phyloP scores from a whole-genome alignment of 2,888 invertebrate genomes.

The Entomobrya multifasciata region DNA sequence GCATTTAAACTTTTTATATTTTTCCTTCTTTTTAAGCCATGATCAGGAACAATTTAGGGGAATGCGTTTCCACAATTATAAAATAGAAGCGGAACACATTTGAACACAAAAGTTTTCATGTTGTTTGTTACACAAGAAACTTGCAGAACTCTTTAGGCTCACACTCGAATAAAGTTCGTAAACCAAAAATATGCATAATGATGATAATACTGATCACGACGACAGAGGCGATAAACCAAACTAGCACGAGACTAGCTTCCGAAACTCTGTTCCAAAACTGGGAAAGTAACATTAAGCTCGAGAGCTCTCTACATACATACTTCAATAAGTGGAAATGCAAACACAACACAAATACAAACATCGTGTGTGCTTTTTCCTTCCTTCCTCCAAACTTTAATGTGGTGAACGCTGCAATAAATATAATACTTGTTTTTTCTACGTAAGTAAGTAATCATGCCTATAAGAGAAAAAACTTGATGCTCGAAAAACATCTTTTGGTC shows the following conservation, averaged over 20 bases:
- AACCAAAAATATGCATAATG: conserved; percentile 33
- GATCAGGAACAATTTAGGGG: background rate
- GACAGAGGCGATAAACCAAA: conserved; percentile 14
- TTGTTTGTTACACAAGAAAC: background rate
- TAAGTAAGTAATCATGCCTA: background rate
- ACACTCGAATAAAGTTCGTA: conserved; percentile 23
- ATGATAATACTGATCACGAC: background rate
- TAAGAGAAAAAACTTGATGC: background rate
- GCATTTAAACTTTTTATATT: too few relatives aligned
- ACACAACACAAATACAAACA: conserved; percentile 33
- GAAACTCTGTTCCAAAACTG: conserved; percentile 49
- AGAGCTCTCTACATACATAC: background rate
- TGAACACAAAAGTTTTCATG: background rate
- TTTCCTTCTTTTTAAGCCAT: too few relatives aligned
- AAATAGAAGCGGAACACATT: background rate
- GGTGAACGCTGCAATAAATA: background rate
- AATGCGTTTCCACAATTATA: background rate
- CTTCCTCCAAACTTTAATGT: background rate
- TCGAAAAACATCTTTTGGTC: conserved; percentile 24
- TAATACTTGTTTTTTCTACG: background rate
- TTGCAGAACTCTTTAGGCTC: background rate
- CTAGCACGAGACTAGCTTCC: conserved; percentile 36
- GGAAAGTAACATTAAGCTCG: conserved; percentile 24
- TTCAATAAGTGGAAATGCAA: conserved; percentile 7
- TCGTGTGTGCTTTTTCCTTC: too few relatives aligned